phyloP scores from a whole-genome alignment of 2,113 vertebrate genomes.

The Edolisoma coerulescens region DNA sequence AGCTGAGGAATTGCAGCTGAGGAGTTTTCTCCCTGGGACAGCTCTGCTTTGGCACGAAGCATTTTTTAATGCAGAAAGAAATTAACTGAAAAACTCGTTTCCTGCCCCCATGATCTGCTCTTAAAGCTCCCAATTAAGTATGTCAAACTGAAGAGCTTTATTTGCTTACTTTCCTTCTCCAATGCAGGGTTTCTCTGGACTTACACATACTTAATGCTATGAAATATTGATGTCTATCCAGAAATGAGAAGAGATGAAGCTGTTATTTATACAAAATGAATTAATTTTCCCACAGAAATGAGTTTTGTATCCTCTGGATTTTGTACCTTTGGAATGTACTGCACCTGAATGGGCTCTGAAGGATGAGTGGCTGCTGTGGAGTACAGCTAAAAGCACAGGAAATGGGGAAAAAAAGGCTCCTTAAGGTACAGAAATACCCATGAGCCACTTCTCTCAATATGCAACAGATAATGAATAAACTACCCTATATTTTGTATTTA shows the following conservation, averaged over 20 bases:
- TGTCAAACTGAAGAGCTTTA: neutral
- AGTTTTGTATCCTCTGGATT: neutral
- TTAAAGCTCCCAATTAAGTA: neutral
- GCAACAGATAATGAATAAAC: slow-evolving; percentile 25
- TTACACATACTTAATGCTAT: neutral
- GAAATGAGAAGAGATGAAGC: neutral
- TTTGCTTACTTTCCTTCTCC: neutral
- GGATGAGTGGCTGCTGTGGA: slow-evolving; percentile 4
- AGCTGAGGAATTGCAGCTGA: neutral
- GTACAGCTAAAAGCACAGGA: neutral
- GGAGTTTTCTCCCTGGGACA: neutral
- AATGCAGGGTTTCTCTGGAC: neutral
- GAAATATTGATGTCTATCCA: neutral
- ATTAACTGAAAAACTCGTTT: neutral
- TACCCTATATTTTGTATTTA: slow-evolving; percentile 54
- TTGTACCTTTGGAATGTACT: neutral
- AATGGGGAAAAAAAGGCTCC: neutral
- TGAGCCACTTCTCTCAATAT: neutral
- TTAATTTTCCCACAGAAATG: neutral
- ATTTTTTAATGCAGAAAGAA: neutral
- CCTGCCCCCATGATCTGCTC: neutral
- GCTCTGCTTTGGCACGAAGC: neutral
- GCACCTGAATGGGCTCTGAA: neutral
- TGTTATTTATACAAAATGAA: neutral
- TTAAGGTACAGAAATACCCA: neutral